Evolutionary conservation across 2,888 invertebrate genomes (phyloP), one percentile per base, ranked within the genome.

Genomic region (Drosophila melanosoma): DNA sequence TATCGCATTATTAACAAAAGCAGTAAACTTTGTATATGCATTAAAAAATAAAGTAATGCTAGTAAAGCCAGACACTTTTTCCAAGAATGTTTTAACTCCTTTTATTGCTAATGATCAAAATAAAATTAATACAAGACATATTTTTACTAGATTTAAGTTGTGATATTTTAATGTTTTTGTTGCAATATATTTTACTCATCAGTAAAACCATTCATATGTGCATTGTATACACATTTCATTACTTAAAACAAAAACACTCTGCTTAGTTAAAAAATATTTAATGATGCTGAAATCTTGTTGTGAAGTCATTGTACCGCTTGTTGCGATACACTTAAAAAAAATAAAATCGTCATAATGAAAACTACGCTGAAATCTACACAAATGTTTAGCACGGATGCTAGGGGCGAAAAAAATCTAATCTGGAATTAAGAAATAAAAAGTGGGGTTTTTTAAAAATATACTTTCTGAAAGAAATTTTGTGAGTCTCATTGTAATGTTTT

Each of bases 281-380:
- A 71, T 81, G 69, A 68, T 67, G 71, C 52, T 69, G 66, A 54
- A 62, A 64, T 70, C 64, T 67, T 65, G 71, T 15, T 45, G 81
- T 67, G 45, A 48, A 69, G 56, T 64, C 38, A n/a, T 54, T 38
- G 10, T 11, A 12, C 26, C 10, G 36, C 36, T 35, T 12, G 36
- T 29, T 20, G 26, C 23, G 45, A 4, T 45, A 23, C 45, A 45
- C 45, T 23, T 23, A 15, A 5, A 23, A 23, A 45, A 45, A 45
- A 8, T 2, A 15, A 23, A 23, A 29, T 29, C 29, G 29, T 29
- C 29, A 20, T 20, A 12, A 1, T 7, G 12, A 20, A 45, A 45
- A 12, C 20, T 12, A 12, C 20, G 1, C 6, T 20, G n/a, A 11
- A 42, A 20, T 11, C 6, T 6, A 6, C 11, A 11, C n/a, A 11